Base-by-base conservation (phyloP, 2,888 invertebrate genomes). In the Bombyx huttoni region DNA sequence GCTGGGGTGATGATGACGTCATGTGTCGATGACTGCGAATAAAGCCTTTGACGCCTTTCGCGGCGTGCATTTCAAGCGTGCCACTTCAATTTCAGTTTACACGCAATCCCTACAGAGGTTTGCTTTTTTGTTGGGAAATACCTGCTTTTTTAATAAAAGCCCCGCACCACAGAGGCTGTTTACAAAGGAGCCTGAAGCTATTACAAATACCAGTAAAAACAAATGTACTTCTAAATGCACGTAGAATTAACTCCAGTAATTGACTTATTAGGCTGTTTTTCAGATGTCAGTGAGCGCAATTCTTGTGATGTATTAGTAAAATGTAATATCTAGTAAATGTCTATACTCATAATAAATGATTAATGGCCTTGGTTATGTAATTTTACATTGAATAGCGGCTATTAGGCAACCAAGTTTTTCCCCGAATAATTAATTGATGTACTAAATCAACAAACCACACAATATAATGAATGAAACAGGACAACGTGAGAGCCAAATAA, bases 41-140 rank as follows among this genome's bases (percentile, higher is more conserved):
- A 80, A 81, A 82, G 77, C 78, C 81, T 85, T 85, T 84, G 84
- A 83, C 74, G 80, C 78, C 77, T 78, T 84, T 79, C 70, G 68
- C 78, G 68, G 75, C 74, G 64, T 74, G 75, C 73, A 75, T 78
- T 78, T 72, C 70, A 65, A 72, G 70, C 73, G 67, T 70, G 66
- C 68, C 77, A 74, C 78, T 78, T 81, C 78, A 81, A 78, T 78
- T 78, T 72, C 70, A 75, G 76, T 76, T 73, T 72, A 72, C 75
- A 79, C 68, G 70, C 60, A 56, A 49, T 13, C 35, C 35, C 47
- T 14, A 53, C 33, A 46, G 13, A 54, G 46, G 34, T 52, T 52
- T 35, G 35, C 49, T 49, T 55, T 55, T 59, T 54, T 48, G 34
- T 46, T 13, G 24, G 45, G 13, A 51, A 54, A 52, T 51, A 53